Conservation (phyloP, 2,113 vertebrate genomes). For the Chionis minor region DNA sequence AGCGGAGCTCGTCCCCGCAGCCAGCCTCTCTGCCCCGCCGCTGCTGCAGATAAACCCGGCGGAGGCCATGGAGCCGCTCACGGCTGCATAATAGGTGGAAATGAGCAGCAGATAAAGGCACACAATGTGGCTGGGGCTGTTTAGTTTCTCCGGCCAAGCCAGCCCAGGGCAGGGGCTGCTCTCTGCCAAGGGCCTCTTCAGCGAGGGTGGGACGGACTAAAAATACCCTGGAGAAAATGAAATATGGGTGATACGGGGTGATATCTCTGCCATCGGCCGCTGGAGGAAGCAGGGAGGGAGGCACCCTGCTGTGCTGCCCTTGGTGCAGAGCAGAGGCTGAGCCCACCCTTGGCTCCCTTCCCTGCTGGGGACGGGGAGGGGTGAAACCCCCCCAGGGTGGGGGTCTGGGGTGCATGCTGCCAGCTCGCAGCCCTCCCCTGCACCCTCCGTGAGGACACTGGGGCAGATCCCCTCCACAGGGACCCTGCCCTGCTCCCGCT, state of each 20-base stretch:
- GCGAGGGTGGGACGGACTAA: constrained; percentile 38
- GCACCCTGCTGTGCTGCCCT: not conserved
- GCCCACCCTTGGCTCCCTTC: not conserved
- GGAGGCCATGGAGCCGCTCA: not conserved
- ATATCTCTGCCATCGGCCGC: not conserved
- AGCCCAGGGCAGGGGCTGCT: constrained; percentile 12
- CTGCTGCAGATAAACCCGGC: not conserved
- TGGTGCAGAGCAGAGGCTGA: rapidly evolving
- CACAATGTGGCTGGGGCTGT: constrained; percentile 16
- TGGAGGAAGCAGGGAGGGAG: constrained; percentile 42
- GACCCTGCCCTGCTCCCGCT: not conserved
- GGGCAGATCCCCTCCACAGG: rapidly evolving
- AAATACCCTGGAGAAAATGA: constrained; percentile 62
- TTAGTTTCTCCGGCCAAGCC: constrained; percentile 5
- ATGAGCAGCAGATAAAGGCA: constrained; percentile 56
- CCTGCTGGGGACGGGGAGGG: not conserved
- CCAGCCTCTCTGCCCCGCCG: not conserved
- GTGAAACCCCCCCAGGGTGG: not conserved
- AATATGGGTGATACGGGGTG: constrained; percentile 34
- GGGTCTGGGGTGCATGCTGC: not conserved
- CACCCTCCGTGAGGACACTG: not conserved
- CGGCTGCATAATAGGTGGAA: constrained; percentile 72
- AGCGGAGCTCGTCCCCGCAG: not conserved
- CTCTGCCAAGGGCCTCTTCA: not conserved
- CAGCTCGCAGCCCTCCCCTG: not conserved